phyloP scores from a whole-genome alignment of 2,113 vertebrate species.

The Mesitornis unicolor region DNA sequence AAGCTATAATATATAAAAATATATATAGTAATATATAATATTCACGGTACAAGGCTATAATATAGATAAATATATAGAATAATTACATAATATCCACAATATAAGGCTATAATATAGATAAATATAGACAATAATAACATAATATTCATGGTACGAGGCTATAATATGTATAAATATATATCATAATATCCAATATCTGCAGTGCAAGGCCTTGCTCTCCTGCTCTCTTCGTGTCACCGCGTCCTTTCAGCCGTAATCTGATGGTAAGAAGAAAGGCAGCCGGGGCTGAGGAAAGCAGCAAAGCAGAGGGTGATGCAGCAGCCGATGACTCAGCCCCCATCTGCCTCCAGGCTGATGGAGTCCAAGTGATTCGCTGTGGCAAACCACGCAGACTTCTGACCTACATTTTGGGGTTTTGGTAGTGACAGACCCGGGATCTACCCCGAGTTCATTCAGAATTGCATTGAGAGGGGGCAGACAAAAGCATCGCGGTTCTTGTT shows the following conservation, averaged over 20 bases:
- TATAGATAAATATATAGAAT: too few relatives aligned
- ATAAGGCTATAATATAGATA: too few relatives aligned
- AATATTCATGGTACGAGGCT: too few relatives aligned
- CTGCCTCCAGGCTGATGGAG: slow-evolving; percentile 15
- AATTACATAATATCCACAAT: too few relatives aligned
- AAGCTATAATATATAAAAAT: too few relatives aligned
- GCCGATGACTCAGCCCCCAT: slow-evolving; percentile 38
- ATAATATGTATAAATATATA: too few relatives aligned
- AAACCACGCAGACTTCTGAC: slow-evolving; percentile 25
- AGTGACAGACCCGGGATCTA: neutral
- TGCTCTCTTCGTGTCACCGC: neutral
- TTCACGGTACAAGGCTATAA: too few relatives aligned
- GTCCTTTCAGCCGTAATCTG: neutral
- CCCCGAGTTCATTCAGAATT: neutral
- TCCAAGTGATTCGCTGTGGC: neutral
- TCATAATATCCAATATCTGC: fast-evolving
- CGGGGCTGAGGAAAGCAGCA: neutral
- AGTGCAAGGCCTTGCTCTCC: neutral
- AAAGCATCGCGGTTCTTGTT: fast-evolving
- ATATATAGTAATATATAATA: too few relatives aligned
- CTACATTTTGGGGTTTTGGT: neutral
- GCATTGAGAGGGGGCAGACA: neutral
- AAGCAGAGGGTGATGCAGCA: neutral
- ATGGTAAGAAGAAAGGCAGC: neutral
- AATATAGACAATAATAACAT: too few relatives aligned